A percentile compares a stretch with the other conserved stretches of the same genome.
phyloP scores from a whole-genome alignment of 2,113 vertebrate species.

The Lucifuga dentata region DNA sequence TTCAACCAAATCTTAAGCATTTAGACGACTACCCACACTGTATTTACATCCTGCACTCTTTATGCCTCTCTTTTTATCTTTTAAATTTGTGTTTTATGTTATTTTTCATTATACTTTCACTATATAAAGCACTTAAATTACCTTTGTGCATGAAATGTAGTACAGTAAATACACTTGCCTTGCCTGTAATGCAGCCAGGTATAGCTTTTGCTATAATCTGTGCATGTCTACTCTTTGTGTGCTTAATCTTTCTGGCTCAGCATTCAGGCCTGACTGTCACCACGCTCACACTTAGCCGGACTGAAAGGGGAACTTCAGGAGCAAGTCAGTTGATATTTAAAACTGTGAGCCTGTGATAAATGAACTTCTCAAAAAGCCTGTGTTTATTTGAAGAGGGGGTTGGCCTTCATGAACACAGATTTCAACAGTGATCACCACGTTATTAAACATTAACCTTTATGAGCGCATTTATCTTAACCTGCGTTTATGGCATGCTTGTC shows the following conservation, averaged over 20 bases:
- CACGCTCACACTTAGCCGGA: conserved; percentile 40
- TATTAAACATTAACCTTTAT: conserved; percentile 77
- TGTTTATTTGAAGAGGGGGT: conserved; percentile 65
- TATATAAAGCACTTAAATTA: no score
- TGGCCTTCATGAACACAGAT: conserved; percentile 26
- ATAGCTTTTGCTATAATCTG: conserved; percentile 58
- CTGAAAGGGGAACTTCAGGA: conserved; percentile 84
- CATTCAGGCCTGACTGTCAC: conserved; percentile 28
- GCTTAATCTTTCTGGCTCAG: conserved; percentile 48
- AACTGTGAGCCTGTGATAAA: conserved; percentile 73
- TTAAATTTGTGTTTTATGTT: no score
- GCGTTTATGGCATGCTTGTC: conserved; percentile 11
- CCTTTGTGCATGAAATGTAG: no score
- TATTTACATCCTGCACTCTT: no score
- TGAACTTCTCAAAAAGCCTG: conserved; percentile 76
- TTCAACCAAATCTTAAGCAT: no score
- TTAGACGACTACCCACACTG: no score
- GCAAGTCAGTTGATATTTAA: conserved; percentile 86
- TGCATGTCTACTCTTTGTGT: conserved; percentile 43
- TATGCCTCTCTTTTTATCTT: no score
- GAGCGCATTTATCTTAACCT: conserved; percentile 4
- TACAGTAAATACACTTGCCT: no score
- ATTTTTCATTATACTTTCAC: no score
- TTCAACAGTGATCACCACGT: conserved; percentile 20
- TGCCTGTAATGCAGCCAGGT: no score